These are phyloP conservation scores for Dermochelys coriacea DNA, from an alignment of 2,797 vertebrate species.

Conservation along the genomic window DNA sequence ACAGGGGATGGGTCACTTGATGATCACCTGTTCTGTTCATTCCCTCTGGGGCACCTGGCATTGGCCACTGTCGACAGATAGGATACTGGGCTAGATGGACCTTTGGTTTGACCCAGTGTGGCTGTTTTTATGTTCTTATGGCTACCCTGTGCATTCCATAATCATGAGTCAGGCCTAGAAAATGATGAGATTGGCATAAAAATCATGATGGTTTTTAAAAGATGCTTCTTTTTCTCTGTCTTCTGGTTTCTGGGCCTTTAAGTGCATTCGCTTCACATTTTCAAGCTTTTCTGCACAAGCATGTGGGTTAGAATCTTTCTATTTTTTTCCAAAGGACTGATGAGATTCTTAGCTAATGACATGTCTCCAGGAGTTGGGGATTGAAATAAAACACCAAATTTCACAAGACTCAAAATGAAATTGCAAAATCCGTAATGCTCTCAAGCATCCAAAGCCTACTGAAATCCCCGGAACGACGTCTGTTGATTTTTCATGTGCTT, in stretches of 20 bases:
- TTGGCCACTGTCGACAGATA: too few species aligned
- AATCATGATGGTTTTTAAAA: background rate
- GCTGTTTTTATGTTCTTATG: too few species aligned
- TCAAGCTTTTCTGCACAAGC: background rate
- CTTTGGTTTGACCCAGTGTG: too few species aligned
- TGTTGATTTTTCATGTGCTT: accelerated
- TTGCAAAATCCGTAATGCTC: background rate
- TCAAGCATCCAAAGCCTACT: background rate
- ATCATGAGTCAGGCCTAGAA: background rate
- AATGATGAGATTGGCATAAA: background rate
- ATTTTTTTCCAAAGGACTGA: constrained; percentile 10
- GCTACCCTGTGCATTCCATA: background rate
- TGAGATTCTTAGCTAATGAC: background rate
- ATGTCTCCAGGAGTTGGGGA: background rate
- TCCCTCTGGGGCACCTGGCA: too few species aligned
- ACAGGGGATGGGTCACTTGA: too few species aligned
- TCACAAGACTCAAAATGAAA: accelerated
- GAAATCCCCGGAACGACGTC: accelerated
- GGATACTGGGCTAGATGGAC: too few species aligned
- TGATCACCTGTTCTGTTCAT: too few species aligned
- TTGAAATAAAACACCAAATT: background rate
- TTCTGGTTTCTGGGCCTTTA: background rate
- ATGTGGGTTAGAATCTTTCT: accelerated
- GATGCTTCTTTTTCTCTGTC: background rate
- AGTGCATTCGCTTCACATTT: background rate